These are phyloP conservation scores for Theonella swinhoei DNA, from an alignment of 37 sponge, comb jelly and placozoan genomes.

Conservation along the genomic window DNA sequence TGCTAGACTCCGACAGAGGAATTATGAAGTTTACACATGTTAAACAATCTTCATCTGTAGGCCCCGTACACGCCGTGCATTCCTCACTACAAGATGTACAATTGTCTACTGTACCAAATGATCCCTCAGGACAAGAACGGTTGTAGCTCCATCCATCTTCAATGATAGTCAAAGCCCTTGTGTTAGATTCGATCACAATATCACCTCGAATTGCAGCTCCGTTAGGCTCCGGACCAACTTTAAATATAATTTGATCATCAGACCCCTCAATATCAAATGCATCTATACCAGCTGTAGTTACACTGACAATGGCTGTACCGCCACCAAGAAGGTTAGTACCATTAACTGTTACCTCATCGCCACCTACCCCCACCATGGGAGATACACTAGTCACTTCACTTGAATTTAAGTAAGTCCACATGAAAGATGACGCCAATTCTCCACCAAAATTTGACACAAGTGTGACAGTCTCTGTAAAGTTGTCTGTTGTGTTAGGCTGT, in stretches of 20 bases:
- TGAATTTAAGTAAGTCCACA: conserved; percentile 44
- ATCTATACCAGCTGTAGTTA: conserved; percentile 47
- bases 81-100: conserved; percentile 46
- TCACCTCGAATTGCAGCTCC: conserved; percentile 12
- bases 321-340: conserved; percentile 66
- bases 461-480: not conserved
- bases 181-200: conserved; percentile 57
- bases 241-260: conserved; percentile 15
- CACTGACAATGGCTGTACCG: conserved; percentile 29
- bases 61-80: conserved; percentile 49
- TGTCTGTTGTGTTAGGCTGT: not conserved
- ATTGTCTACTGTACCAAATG: conserved; percentile 24
- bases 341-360: conserved; percentile 43
- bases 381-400: conserved; percentile 28
- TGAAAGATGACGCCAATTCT: not conserved
- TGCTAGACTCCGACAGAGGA: not conserved
- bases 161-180: conserved; percentile 53
- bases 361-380: conserved; percentile 52
- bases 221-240: conserved; percentile 31
- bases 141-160: conserved; percentile 44
- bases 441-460: conserved; percentile 60
- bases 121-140: conserved; percentile 37
- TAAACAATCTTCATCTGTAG: conserved; percentile 35
- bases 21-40: conserved; percentile 42
- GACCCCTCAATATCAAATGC: conserved; percentile 1